Conservation (phyloP, 2,113 vertebrate genomes). For the Natator depressus region DNA sequence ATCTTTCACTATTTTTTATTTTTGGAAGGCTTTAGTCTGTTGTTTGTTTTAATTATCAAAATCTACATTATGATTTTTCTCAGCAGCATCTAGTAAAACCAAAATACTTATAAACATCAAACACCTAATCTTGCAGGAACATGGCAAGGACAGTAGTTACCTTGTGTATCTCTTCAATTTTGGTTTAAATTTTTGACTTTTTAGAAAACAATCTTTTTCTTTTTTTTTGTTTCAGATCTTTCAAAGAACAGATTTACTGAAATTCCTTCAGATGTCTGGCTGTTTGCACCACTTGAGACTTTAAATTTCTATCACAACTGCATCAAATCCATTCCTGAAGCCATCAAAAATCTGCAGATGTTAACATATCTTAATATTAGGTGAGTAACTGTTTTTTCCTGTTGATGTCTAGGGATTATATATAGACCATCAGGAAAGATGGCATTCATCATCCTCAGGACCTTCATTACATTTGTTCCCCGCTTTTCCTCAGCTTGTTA, state of each 20-base stretch:
- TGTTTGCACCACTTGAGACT: slow-evolving; percentile 94
- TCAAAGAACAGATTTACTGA: slow-evolving; percentile 97
- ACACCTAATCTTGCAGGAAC: slow-evolving; percentile 32
- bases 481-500: not conserved
- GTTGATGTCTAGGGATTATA: not conserved
- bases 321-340: slow-evolving; percentile 96
- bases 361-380: slow-evolving; percentile 98
- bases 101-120: slow-evolving; percentile 58
- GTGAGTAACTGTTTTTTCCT: slow-evolving; percentile 72
- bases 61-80: not conserved
- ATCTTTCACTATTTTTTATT: not conserved
- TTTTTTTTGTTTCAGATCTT: slow-evolving; percentile 84
- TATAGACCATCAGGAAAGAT: not conserved
- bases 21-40: not conserved
- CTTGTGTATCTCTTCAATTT: not conserved
- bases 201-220: not conserved
- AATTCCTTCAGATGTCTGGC: slow-evolving; percentile 94
- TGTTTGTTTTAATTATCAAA: not conserved
- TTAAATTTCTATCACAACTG: slow-evolving; percentile 99
- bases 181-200: slow-evolving; percentile 6
- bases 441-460: not conserved
- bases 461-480: too few species aligned
- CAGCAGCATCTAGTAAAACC: slow-evolving; percentile 33
- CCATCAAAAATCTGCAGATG: slow-evolving; percentile 97
- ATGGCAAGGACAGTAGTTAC: slow-evolving; percentile 26